Conservation (phyloP, 2,888 invertebrate species). For the Thalpophila matura region DNA sequence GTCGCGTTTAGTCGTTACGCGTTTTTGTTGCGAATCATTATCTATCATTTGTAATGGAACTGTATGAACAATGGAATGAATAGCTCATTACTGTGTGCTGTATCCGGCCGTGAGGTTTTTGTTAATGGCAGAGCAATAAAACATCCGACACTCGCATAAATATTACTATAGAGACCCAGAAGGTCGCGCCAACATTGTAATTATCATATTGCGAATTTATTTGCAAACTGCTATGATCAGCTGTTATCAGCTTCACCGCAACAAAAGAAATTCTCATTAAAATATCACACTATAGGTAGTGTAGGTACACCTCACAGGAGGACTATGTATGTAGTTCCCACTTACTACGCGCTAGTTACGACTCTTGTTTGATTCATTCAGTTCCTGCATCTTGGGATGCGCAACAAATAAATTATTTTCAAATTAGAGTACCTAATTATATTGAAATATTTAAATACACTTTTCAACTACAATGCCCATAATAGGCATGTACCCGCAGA, state of each 20-base stretch:
- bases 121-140: slow-evolving; percentile 49
- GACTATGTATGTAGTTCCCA: neutral
- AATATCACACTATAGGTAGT: neutral
- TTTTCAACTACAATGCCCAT: neutral
- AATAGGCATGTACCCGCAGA: slow-evolving; percentile 27
- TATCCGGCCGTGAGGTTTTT: slow-evolving; percentile 50
- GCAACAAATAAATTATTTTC: neutral
- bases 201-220: slow-evolving; percentile 6
- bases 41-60: slow-evolving; percentile 48
- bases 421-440: neutral
- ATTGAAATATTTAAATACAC: neutral
- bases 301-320: neutral
- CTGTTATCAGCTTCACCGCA: neutral
- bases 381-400: too few species aligned
- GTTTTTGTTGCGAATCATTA: slow-evolving; percentile 60
- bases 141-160: slow-evolving; percentile 31
- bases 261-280: neutral
- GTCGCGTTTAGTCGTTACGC: slow-evolving; percentile 36
- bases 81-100: slow-evolving; percentile 60
- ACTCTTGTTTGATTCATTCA: neutral
- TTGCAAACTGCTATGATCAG: neutral
- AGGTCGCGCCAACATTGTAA: slow-evolving; percentile 4
- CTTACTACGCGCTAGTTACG: neutral
- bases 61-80: slow-evolving; percentile 57
- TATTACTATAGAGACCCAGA: neutral